A percentile compares a stretch with the other conserved stretches of the same genome.
Conservation (phyloP, 2,888 invertebrate species). For the Zhengitettix transpicula region DNA sequence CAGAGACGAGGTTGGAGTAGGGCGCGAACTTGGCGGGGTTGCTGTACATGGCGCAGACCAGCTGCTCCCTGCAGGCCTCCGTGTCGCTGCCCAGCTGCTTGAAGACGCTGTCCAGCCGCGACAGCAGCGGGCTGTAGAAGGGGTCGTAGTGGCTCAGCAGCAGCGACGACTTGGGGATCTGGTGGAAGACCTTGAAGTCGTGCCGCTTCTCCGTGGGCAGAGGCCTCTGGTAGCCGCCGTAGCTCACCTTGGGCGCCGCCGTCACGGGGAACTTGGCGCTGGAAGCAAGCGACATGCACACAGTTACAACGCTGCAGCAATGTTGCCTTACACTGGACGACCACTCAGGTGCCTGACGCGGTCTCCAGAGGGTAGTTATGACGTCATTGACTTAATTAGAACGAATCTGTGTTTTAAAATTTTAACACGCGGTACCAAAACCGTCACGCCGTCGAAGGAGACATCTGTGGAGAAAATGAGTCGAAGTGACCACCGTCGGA, state of each 20-base stretch:
- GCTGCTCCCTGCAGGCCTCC: conserved; percentile 56
- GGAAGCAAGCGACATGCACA: no score
- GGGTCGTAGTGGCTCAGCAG: conserved; percentile 75
- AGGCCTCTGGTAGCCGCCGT: conserved; percentile 39
- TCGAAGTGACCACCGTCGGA: no score
- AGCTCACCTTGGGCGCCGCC: conserved; percentile 20
- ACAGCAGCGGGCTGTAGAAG: conserved; percentile 64
- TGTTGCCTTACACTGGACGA: no score
- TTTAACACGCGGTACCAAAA: no score
- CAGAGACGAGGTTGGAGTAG: conserved; percentile 72
- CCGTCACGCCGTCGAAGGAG: no score
- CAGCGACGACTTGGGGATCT: conserved; percentile 67
- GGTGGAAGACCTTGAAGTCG: conserved; percentile 71
- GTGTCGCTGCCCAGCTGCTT: conserved; percentile 32
- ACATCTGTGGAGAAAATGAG: no score
- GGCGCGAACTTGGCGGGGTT: conserved; percentile 68
- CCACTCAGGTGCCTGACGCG: no score
- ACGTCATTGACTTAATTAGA: no score
- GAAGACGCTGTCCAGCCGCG: conserved; percentile 41
- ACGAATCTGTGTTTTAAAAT: no score
- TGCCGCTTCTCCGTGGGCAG: conserved; percentile 19
- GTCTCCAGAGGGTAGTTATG: no score
- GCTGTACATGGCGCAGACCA: conserved; percentile 71
- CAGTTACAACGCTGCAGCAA: no score
- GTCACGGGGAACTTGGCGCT: conserved; percentile 17